These are phyloP conservation scores for Rhineura floridana DNA, from an alignment of 2,113 vertebrate species.

Conservation along the genomic window DNA sequence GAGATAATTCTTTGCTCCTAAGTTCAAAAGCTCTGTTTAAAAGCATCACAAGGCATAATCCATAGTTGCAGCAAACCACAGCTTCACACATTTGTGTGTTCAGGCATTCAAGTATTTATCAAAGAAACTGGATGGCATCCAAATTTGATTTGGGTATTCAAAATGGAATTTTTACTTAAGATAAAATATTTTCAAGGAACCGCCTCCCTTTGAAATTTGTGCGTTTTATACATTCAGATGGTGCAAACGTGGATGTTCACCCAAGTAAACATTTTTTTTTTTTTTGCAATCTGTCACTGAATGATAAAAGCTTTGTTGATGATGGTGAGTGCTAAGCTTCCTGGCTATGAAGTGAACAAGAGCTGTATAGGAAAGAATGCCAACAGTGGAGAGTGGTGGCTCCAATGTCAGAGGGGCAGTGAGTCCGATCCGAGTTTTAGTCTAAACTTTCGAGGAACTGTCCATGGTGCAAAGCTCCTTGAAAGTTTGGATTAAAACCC, in stretches of 20 bases:
- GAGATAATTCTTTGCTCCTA: constrained; percentile 6
- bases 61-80: neutral
- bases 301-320: neutral
- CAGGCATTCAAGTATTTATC: neutral
- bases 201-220: neutral
- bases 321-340: neutral
- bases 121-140: neutral
- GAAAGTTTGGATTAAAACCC: no score
- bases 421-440: no score
- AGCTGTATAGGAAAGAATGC: neutral
- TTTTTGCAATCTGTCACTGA: no score
- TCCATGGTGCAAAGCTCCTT: no score
- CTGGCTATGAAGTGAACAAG: neutral
- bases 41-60: neutral
- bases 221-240: neutral
- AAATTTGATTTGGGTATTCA: neutral
- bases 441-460: no score
- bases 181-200: neutral
- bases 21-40: constrained; percentile 26
- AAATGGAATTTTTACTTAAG: neutral
- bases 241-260: neutral
- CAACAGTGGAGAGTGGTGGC: no score
- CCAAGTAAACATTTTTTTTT: neutral
- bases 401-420: no score
- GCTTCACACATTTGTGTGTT: neutral